A percentile compares a stretch with the other conserved stretches of the same genome.
Conservation (phyloP, 2,113 vertebrate genomes). For the Capra hircus region DNA sequence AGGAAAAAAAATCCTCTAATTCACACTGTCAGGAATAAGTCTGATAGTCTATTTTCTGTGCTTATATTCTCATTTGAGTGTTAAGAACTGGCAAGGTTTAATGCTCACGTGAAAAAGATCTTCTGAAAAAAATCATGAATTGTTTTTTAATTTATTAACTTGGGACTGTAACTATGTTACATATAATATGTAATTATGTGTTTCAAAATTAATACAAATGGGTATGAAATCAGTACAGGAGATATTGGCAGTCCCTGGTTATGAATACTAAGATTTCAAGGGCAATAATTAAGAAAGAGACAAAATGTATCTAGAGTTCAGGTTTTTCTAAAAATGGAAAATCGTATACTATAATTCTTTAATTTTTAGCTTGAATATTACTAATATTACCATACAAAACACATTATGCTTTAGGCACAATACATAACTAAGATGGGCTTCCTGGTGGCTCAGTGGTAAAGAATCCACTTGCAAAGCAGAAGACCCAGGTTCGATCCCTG, state of each 20-base stretch:
- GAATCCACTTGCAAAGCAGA: not conserved
- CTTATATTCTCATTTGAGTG: not conserved
- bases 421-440: not conserved
- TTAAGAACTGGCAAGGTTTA: not conserved
- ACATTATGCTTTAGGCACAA: not conserved
- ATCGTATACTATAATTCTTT: not conserved
- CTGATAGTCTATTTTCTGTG: not conserved
- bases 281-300: not conserved
- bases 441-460: not conserved
- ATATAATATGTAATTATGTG: not conserved
- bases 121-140: not conserved
- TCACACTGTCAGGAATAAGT: not conserved
- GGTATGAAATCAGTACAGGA: not conserved
- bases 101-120: not conserved
- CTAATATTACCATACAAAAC: not conserved
- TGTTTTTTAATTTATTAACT: conserved; percentile 12
- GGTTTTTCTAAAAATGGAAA: conserved; percentile 9
- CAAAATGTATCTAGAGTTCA: not conserved
- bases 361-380: conserved; percentile 13
- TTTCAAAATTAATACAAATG: conserved; percentile 17
- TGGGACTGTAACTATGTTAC: not conserved
- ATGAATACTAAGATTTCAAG: not conserved
- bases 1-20: not conserved
- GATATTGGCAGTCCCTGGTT: not conserved
- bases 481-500: not conserved